Evolutionary conservation across 1,140 invertebrate species (phyloP).

Genomic region (Bombus confusus): DNA sequence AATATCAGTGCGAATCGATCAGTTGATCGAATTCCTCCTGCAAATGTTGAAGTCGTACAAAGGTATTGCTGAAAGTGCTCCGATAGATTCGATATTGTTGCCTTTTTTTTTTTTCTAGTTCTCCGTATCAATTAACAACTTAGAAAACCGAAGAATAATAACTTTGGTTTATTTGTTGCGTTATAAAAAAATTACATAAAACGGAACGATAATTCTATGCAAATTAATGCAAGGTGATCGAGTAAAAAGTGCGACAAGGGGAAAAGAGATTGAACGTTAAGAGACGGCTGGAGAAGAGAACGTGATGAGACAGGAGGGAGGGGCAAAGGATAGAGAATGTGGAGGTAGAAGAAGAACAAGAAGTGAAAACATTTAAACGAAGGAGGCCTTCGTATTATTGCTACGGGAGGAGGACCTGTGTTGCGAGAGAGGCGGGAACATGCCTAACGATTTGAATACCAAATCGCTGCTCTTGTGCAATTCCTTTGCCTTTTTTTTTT

Average conservation of each 20-base stretch:
- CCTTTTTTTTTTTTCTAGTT: not conserved
- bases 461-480: slow-evolving; percentile 74
- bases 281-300: not conserved
- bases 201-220: not conserved
- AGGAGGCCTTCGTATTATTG: slow-evolving; percentile 39
- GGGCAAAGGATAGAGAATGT: not conserved
- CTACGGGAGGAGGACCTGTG: slow-evolving; percentile 41
- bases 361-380: slow-evolving; percentile 51
- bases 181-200: no score
- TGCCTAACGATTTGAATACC: slow-evolving; percentile 77
- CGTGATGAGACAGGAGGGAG: not conserved
- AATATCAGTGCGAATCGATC: slow-evolving; percentile 12
- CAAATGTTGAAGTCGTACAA: not conserved
- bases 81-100: not conserved
- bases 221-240: not conserved
- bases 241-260: slow-evolving; percentile 15
- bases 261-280: slow-evolving; percentile 6
- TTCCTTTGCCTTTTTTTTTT: slow-evolving; percentile 55
- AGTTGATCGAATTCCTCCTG: not conserved
- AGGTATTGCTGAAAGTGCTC: not conserved
- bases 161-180: no score
- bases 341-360: slow-evolving; percentile 21
- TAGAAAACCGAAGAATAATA: no score
- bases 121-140: not conserved
- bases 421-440: slow-evolving; percentile 62